These are phyloP conservation scores for Artibeus lituratus DNA, from an alignment of 2,797 vertebrate species.

Conservation along the genomic window DNA sequence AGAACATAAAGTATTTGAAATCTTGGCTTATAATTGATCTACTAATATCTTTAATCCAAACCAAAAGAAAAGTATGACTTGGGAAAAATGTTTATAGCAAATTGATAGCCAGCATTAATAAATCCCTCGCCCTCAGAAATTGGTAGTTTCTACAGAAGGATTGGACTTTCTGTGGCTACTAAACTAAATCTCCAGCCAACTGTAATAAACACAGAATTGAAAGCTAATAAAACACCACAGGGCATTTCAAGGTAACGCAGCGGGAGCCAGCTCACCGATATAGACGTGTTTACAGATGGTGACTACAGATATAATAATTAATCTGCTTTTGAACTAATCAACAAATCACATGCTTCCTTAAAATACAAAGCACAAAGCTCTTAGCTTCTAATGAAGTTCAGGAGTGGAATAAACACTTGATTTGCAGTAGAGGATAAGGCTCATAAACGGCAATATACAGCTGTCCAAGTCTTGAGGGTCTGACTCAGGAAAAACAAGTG, in stretches of 20 bases:
- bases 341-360: conserved; percentile 77
- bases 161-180: conserved; percentile 60
- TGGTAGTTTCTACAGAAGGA: conserved; percentile 57
- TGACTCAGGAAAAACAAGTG: conserved; percentile 39
- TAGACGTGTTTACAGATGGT: conserved; percentile 73
- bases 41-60: conserved; percentile 44
- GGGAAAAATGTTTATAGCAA: conserved; percentile 42
- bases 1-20: conserved; percentile 8
- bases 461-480: neutral
- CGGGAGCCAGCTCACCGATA: conserved; percentile 69
- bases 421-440: conserved; percentile 65
- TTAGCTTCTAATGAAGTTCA: conserved; percentile 77
- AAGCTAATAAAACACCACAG: conserved; percentile 75
- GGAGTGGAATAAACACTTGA: conserved; percentile 74
- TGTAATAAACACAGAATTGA: conserved; percentile 75
- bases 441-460: conserved; percentile 68
- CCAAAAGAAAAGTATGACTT: conserved; percentile 47
- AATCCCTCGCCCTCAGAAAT: conserved; percentile 56
- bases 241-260: conserved; percentile 76
- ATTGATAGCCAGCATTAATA: conserved; percentile 53
- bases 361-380: conserved; percentile 76
- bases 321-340: conserved; percentile 78
- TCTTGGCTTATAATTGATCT: conserved; percentile 12
- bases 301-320: conserved; percentile 77
- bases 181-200: conserved; percentile 68